phyloP scores from a whole-genome alignment of 1,140 invertebrate species.

The Bombus ignitus region DNA sequence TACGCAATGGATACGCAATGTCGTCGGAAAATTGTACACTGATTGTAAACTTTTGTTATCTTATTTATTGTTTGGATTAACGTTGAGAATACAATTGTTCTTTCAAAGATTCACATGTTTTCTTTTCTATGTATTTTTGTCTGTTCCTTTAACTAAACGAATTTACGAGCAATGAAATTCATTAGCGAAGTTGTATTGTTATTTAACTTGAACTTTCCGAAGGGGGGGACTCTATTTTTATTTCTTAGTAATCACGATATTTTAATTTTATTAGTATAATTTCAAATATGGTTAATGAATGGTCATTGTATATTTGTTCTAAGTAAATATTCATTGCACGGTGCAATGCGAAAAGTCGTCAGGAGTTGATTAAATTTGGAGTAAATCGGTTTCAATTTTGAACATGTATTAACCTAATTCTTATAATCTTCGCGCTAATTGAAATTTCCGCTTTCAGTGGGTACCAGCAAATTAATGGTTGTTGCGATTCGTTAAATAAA shows the following conservation, averaged over 20 bases:
- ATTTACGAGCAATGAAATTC: background rate
- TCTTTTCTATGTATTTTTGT: background rate
- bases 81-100: constrained; percentile 38
- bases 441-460: constrained; percentile 36
- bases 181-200: background rate
- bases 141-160: background rate
- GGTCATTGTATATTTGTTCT: background rate
- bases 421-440: constrained; percentile 48
- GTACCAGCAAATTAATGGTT: constrained; percentile 24
- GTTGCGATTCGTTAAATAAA: constrained; percentile 21
- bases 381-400: constrained; percentile 47
- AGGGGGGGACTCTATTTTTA: no score
- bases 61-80: constrained; percentile 43
- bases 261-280: background rate
- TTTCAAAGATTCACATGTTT: constrained; percentile 27
- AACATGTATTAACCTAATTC: constrained; percentile 52
- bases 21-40: background rate
- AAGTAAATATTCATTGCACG: constrained; percentile 20
- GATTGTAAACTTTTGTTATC: constrained; percentile 36
- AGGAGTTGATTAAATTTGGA: constrained; percentile 38
- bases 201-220: background rate
- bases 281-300: background rate
- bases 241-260: no score
- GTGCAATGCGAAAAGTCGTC: background rate
- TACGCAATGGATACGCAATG: background rate